Conservation (phyloP, 2,888 invertebrate genomes). For the Chloroclystis v-ata region DNA sequence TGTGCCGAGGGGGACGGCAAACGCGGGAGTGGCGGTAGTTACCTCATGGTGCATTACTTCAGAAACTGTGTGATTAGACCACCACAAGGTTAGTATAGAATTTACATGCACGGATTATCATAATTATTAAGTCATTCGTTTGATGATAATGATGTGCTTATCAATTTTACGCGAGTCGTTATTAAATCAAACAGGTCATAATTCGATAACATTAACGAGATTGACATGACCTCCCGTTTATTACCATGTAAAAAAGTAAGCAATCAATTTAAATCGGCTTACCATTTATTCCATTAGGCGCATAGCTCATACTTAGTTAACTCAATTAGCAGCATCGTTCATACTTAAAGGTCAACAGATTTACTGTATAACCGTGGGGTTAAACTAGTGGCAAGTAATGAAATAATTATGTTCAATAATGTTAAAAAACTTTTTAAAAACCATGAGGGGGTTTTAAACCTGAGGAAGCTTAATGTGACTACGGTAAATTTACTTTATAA, state of each 20-base stretch:
- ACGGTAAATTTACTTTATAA: slow-evolving; percentile 35
- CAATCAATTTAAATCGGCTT: slow-evolving; percentile 5
- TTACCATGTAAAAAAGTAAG: too few relatives aligned
- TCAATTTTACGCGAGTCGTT: too few relatives aligned
- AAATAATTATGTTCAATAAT: slow-evolving; percentile 38
- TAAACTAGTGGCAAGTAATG: not conserved
- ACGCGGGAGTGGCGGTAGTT: slow-evolving; percentile 84
- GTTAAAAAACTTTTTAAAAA: slow-evolving; percentile 44
- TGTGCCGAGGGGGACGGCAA: slow-evolving; percentile 85
- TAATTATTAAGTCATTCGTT: too few relatives aligned
- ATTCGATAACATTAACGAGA: too few relatives aligned
- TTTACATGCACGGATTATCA: too few relatives aligned
- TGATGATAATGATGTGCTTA: too few relatives aligned
- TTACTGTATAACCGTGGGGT: not conserved
- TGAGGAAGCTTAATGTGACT: slow-evolving; percentile 47
- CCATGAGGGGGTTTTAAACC: slow-evolving; percentile 43
- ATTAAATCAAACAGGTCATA: too few relatives aligned
- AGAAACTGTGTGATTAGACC: slow-evolving; percentile 87
- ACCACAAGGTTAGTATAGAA: slow-evolving; percentile 78
- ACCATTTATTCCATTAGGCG: slow-evolving; percentile 11
- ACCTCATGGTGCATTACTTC: slow-evolving; percentile 87
- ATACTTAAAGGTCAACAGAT: not conserved
- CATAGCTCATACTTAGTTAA: slow-evolving; percentile 5
- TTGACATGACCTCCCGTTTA: too few relatives aligned
- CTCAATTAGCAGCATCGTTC: slow-evolving; percentile 6